Percentiles rank a stretch among this genome's conserved stretches.
These are phyloP conservation scores for Micrastur ruficollis DNA, from an alignment of 2,797 vertebrate genomes.

Conservation along the genomic window DNA sequence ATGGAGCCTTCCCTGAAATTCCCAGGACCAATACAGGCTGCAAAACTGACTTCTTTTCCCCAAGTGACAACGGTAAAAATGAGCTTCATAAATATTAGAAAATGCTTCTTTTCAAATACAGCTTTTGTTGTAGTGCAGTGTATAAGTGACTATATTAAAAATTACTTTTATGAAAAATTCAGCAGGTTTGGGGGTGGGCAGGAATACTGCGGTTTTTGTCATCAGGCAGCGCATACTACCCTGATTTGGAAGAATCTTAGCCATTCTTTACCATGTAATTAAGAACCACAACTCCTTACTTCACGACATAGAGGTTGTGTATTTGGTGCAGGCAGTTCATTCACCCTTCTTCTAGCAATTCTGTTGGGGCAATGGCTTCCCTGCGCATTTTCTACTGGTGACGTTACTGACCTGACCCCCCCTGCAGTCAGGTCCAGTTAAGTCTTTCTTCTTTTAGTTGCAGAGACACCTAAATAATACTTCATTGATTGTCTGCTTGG, in stretches of 20 bases:
- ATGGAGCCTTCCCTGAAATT: neutral
- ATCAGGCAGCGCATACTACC: neutral
- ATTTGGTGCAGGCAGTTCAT: neutral
- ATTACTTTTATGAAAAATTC: neutral
- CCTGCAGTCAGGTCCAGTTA: neutral
- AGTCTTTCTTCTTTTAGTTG: neutral
- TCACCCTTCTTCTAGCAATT: neutral
- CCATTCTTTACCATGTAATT: neutral
- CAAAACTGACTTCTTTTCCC: neutral
- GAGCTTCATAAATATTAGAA: neutral
- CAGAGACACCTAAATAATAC: neutral
- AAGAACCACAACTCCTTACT: neutral
- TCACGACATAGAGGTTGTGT: neutral
- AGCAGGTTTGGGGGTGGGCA: rapidly evolving
- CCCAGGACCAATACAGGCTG: neutral
- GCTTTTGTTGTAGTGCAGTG: neutral
- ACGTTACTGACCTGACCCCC: neutral
- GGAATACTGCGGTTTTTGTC: neutral
- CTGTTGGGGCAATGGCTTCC: neutral
- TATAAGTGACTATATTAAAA: neutral
- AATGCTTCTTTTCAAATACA: neutral
- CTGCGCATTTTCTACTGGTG: neutral
- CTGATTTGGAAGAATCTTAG: neutral
- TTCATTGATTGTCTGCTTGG: neutral
- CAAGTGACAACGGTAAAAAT: neutral